These are phyloP conservation scores for Furcifer pardalis DNA, from an alignment of 2,797 vertebrate species.

Conservation along the genomic window DNA sequence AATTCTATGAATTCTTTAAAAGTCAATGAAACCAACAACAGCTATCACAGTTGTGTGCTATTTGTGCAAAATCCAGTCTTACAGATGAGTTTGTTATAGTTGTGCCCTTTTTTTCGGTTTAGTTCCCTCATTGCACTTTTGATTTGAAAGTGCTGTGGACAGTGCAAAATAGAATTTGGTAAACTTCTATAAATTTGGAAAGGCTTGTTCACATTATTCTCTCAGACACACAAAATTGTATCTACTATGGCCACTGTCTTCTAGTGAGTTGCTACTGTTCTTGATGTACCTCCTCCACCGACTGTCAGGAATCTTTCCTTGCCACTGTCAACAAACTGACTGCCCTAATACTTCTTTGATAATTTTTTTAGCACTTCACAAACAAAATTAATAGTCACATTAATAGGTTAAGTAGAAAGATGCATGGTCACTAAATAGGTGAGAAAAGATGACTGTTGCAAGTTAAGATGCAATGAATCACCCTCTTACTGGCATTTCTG, in stretches of 20 bases:
- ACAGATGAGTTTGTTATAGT: background rate
- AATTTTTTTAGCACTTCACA: background rate
- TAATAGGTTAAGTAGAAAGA: conserved; percentile 17
- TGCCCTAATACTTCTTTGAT: conserved; percentile 1
- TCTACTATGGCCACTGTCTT: background rate
- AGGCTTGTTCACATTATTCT: too few species aligned
- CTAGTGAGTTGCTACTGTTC: background rate
- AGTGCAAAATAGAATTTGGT: too few species aligned
- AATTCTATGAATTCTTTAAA: too few species aligned
- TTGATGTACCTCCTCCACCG: background rate
- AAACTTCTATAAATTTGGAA: too few species aligned
- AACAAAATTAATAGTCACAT: background rate
- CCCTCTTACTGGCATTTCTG: background rate
- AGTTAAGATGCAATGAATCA: background rate
- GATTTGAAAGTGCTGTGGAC: too few species aligned
- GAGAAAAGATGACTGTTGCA: conserved; percentile 3
- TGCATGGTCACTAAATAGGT: background rate
- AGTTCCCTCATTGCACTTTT: background rate
- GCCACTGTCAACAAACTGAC: background rate
- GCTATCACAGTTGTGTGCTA: too few species aligned
- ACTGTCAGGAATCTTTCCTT: background rate
- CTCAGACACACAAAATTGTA: background rate
- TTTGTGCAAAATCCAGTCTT: too few species aligned
- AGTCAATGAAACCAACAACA: too few species aligned
- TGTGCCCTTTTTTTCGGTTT: background rate